These are phyloP conservation scores for Girardinichthys multiradiatus DNA, from an alignment of 2,113 vertebrate genomes.

Conservation along the genomic window DNA sequence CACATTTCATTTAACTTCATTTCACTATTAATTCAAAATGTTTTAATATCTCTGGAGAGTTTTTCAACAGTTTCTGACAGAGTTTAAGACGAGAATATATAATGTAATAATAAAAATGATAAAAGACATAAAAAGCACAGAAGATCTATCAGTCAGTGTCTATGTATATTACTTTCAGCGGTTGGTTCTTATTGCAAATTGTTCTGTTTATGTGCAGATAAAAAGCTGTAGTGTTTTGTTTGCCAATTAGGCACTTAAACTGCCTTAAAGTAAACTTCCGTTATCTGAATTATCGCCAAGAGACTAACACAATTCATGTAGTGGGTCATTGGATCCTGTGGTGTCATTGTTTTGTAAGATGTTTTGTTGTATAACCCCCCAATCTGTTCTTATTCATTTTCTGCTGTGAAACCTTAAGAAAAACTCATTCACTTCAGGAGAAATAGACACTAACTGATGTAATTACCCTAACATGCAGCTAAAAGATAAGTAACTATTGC, in stretches of 20 bases:
- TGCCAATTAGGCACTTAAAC: constrained; percentile 9
- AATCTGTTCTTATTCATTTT: constrained; percentile 7
- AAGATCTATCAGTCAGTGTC: constrained; percentile 1
- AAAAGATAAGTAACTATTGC: constrained; percentile 8
- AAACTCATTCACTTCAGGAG: background rate
- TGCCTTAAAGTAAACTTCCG: constrained; percentile 2
- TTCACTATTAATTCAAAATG: constrained; percentile 31
- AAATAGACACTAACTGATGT: constrained; percentile 3
- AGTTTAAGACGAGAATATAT: constrained; percentile 33
- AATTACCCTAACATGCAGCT: constrained; percentile 1
- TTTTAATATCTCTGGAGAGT: constrained; percentile 31
- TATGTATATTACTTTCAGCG: constrained; percentile 12
- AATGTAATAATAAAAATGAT: constrained; percentile 28
- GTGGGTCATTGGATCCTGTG: background rate
- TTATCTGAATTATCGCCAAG: constrained; percentile 11
- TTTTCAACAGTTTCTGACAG: background rate
- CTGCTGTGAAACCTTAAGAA: constrained; percentile 1
- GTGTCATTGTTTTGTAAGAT: constrained; percentile 10
- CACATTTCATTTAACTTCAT: constrained; percentile 22
- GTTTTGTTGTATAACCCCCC: background rate
- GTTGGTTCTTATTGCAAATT: constrained; percentile 15
- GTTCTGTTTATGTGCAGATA: background rate
- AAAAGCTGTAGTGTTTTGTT: background rate
- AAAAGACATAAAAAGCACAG: constrained; percentile 8
- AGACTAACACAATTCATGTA: background rate